Evolutionary conservation across 2,797 vertebrate species (phyloP), one percentile per base, ranked within the genome.

Genomic region (Danio kyathit): DNA sequence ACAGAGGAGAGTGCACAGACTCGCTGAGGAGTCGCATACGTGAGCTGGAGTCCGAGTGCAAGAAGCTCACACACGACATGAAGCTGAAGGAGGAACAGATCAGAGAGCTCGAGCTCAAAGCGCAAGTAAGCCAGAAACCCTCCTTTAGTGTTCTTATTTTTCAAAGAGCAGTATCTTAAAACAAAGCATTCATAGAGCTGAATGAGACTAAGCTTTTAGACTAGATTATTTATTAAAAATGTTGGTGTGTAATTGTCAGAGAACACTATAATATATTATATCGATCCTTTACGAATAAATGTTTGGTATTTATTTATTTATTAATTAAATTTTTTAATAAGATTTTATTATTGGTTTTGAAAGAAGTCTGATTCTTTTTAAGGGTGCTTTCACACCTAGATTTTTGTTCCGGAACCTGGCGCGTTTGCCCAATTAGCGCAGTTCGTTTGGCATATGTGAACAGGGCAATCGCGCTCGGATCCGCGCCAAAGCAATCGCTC

Each of bases 31-130:
- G 83, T 86, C 96, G 96, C 7, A 97, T 99, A 90, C 91, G 96
- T 86, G 97, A 99, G 85, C 94, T 99, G 89, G 97, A 99, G 94
- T 94, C 94, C 0, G 97, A 99, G 91, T 97, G 97, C 88, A 99
- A 98, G 94, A 99, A 98, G 89, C 90, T 99, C 76, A 96, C 94
- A 61, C 93, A 97, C 83, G 97, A 99, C 90, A 94, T 96, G 91
- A 99, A 98, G 88, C 90, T 98, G 38, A 98, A 98, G 86, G 97
- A 99, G 89, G 97, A 99, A 81, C 97, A 97, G 92, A 97, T 98
- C 76, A 86, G 96, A 84, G 97, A 99, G 43, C 93, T 99, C 84
- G 97, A 98, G 87, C 94, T 96, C 72, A 98, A 98, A 91, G 97
- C 97, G 61, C 97, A 98, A 96, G 98, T 99, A 91, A 92, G 87